A percentile compares a stretch with the other conserved stretches of the same genome.
phyloP scores from a whole-genome alignment of 2,113 vertebrate species.

The Cavia aperea region DNA sequence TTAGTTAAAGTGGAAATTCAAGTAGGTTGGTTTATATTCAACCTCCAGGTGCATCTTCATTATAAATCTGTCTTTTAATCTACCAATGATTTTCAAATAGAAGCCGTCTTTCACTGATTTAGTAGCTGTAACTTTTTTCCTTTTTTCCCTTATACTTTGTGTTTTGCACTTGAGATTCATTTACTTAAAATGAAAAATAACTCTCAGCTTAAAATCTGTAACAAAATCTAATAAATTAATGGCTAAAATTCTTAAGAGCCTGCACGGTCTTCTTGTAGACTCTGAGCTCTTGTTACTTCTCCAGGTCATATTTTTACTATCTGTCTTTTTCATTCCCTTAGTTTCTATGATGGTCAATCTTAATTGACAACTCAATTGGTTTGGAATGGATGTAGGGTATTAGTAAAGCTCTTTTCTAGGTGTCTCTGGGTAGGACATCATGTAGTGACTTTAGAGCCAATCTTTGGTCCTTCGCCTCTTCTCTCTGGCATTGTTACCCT shows the following conservation, averaged over 20 bases:
- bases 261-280: neutral
- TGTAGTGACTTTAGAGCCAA: neutral
- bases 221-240: neutral
- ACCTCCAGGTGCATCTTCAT: neutral
- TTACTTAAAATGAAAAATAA: constrained; percentile 1
- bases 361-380: no score
- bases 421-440: neutral
- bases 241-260: neutral
- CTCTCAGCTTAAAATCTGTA: neutral
- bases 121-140: neutral
- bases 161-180: neutral
- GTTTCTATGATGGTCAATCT: neutral
- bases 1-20: neutral
- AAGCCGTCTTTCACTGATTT: neutral
- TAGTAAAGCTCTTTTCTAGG: neutral
- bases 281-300: neutral
- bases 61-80: neutral
- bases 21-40: neutral
- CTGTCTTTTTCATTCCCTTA: neutral
- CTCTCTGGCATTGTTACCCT: neutral
- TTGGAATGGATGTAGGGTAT: neutral
- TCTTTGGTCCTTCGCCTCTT: neutral
- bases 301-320: neutral
- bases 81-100: neutral
- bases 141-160: neutral